Percentiles rank a stretch among this genome's conserved stretches.
Conservation (phyloP, 2,797 vertebrate species). For the Podarcis siculus region DNA sequence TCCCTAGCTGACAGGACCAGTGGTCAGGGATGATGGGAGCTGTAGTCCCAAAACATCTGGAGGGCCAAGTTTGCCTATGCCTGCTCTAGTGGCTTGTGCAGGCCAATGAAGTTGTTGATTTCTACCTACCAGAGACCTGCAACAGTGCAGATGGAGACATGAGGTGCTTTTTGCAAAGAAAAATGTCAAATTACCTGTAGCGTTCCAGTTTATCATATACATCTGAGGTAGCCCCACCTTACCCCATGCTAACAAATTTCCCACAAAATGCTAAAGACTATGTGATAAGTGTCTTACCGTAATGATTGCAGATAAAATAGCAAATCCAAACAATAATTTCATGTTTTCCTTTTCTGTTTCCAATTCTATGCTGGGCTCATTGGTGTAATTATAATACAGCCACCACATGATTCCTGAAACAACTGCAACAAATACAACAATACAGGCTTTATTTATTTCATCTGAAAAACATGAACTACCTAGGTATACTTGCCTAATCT, state of each 20-base stretch:
- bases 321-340: conserved; percentile 77
- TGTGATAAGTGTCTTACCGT: conserved; percentile 70
- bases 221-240: neutral
- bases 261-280: neutral
- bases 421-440: conserved; percentile 70
- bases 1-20: too few species aligned
- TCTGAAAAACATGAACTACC: neutral
- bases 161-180: neutral
- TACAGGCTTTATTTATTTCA: fast-evolving
- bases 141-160: neutral
- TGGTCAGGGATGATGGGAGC: too few species aligned
- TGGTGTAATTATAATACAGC: conserved; percentile 78
- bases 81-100: neutral
- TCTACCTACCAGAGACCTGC: neutral
- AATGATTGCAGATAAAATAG: conserved; percentile 70
- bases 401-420: conserved; percentile 82
- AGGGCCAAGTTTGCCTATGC: too few species aligned
- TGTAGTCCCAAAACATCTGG: too few species aligned
- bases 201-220: neutral
- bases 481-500: neutral
- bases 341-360: conserved; percentile 81
- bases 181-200: neutral
- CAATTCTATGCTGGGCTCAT: conserved; percentile 74
- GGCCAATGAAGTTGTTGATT: neutral
- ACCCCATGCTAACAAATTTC: neutral